Percentiles rank a stretch among this genome's conserved stretches.
Conservation (phyloP, 2,797 vertebrate species). For the Acanthornis magna region DNA sequence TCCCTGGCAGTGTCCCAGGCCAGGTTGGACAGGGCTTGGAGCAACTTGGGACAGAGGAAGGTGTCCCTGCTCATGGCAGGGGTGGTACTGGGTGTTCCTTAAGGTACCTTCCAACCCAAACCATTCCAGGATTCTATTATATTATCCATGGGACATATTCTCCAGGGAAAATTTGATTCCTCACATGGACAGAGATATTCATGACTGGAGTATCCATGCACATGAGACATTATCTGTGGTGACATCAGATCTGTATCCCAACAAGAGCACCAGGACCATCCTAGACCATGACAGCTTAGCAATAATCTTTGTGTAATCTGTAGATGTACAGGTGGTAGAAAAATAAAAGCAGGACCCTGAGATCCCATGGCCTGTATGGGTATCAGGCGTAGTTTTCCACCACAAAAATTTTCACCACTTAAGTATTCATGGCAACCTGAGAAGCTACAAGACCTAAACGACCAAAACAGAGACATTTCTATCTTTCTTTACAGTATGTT, state of each 20-base stretch:
- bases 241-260: rapidly evolving
- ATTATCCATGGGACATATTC: rapidly evolving
- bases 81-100: rapidly evolving
- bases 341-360: neutral
- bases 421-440: neutral
- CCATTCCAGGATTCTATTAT: too few species aligned
- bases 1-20: neutral
- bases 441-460: neutral
- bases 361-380: rapidly evolving
- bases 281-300: neutral
- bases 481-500: constrained; percentile 3
- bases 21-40: rapidly evolving
- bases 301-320: rapidly evolving
- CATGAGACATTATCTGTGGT: rapidly evolving
- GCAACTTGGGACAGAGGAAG: rapidly evolving
- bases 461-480: neutral
- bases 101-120: neutral
- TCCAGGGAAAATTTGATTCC: neutral
- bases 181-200: neutral
- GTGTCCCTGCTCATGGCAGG: neutral
- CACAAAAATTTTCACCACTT: rapidly evolving
- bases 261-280: neutral
- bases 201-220: rapidly evolving
- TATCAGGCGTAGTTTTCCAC: neutral
- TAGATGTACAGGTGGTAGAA: neutral